These are phyloP conservation scores for Gracilinanus agilis DNA, from an alignment of 2,113 vertebrate species.

Conservation along the genomic window DNA sequence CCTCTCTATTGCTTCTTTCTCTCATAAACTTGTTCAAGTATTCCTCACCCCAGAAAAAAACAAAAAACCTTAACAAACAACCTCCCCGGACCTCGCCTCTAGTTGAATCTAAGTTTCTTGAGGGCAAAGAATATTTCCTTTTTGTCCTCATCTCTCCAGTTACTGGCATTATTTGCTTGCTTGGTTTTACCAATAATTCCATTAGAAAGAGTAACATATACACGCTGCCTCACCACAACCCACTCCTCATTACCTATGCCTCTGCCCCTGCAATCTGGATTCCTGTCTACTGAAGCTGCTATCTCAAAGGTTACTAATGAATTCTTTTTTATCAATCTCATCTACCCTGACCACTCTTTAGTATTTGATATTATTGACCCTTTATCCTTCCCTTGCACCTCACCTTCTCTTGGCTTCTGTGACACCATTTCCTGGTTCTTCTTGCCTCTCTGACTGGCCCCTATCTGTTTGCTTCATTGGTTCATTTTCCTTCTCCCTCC, in stretches of 20 bases:
- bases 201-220: background rate
- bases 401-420: background rate
- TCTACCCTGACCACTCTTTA: background rate
- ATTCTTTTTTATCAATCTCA: background rate
- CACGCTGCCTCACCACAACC: background rate
- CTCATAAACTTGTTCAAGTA: background rate
- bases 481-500: background rate
- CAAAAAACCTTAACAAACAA: background rate
- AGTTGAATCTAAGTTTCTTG: background rate
- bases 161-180: background rate
- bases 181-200: background rate
- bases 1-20: background rate
- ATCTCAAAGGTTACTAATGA: background rate
- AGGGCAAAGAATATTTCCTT: background rate
- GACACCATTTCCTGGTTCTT: background rate
- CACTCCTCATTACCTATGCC: background rate
- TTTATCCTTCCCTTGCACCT: background rate
- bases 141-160: background rate
- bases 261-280: background rate
- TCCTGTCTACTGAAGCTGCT: background rate
- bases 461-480: background rate
- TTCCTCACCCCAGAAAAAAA: background rate
- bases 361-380: background rate
- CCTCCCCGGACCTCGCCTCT: background rate
- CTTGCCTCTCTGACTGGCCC: background rate